Percentiles rank a stretch among this genome's conserved stretches.
These are phyloP conservation scores for Toxotes chatareus DNA, from an alignment of 2,113 vertebrate species.

Conservation along the genomic window DNA sequence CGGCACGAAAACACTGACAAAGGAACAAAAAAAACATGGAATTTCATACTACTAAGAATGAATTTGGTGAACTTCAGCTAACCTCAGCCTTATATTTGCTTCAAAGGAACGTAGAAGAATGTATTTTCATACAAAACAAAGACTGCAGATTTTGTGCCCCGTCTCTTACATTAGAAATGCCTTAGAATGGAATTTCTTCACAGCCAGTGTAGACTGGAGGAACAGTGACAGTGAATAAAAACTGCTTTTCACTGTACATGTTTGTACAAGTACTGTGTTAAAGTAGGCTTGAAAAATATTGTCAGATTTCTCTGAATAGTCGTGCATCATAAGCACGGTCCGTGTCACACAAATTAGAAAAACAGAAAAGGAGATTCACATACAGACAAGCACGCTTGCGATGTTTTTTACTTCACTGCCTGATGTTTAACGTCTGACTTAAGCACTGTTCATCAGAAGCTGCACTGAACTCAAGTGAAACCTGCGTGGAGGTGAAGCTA, in stretches of 20 bases:
- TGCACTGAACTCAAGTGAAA: conserved; percentile 21
- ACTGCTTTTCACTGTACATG: neutral
- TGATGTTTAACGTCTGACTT: neutral
- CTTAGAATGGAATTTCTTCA: neutral
- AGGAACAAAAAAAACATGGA: neutral
- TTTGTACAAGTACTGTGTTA: neutral
- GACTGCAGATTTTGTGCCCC: neutral
- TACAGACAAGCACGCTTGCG: neutral
- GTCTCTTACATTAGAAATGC: neutral
- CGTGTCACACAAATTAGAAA: neutral
- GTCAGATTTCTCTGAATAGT: neutral
- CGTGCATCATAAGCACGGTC: neutral
- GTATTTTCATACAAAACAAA: neutral
- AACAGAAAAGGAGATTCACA: neutral
- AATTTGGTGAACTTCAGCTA: neutral
- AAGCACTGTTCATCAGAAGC: neutral
- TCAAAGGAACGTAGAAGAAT: neutral
- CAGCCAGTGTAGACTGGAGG: neutral
- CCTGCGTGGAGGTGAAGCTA: conserved; percentile 10
- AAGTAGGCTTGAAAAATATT: neutral
- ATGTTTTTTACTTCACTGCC: neutral
- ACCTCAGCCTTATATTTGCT: neutral
- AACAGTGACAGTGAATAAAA: neutral
- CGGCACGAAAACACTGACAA: neutral
- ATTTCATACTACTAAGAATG: neutral